A percentile compares a stretch with the other conserved stretches of the same genome.
Evolutionary conservation across 1,140 invertebrate genomes (phyloP).

Genomic region (Drosophila pachea): DNA sequence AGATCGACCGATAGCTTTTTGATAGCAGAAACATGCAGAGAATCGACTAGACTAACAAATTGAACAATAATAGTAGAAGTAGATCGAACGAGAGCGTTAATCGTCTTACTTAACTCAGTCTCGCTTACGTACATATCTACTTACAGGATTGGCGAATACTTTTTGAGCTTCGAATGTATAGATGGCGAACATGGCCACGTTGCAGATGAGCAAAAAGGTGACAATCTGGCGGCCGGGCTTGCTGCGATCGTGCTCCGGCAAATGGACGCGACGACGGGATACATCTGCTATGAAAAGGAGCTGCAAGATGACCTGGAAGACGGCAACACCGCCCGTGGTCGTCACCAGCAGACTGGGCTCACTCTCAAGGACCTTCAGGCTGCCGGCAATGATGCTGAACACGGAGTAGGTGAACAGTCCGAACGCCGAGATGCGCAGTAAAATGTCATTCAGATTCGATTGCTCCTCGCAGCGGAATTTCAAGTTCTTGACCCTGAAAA

Average conservation of each 20-base stretch:
- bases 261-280: constrained; percentile 91
- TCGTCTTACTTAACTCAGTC: constrained; percentile 77
- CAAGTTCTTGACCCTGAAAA: constrained; percentile 88
- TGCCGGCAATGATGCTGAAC: constrained; percentile 95
- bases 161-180: constrained; percentile 98
- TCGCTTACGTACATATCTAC: constrained; percentile 79
- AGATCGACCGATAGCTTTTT: not conserved
- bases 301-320: constrained; percentile 93
- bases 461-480: constrained; percentile 94
- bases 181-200: constrained; percentile 96
- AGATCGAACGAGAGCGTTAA: constrained; percentile 74
- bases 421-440: constrained; percentile 93
- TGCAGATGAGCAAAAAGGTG: constrained; percentile 96
- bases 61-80: constrained; percentile 28
- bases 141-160: constrained; percentile 92
- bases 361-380: constrained; percentile 88
- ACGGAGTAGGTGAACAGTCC: constrained; percentile 95
- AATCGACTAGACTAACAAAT: constrained; percentile 12
- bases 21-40: constrained; percentile 1
- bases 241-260: constrained; percentile 93
- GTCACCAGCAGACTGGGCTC: constrained; percentile 93
- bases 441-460: constrained; percentile 92
- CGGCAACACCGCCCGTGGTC: constrained; percentile 91
- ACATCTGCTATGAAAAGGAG: constrained; percentile 97
- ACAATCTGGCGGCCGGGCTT: constrained; percentile 97